Base-by-base conservation (phyloP, 2,888 invertebrate species). In the Cremastinae sp. region DNA sequence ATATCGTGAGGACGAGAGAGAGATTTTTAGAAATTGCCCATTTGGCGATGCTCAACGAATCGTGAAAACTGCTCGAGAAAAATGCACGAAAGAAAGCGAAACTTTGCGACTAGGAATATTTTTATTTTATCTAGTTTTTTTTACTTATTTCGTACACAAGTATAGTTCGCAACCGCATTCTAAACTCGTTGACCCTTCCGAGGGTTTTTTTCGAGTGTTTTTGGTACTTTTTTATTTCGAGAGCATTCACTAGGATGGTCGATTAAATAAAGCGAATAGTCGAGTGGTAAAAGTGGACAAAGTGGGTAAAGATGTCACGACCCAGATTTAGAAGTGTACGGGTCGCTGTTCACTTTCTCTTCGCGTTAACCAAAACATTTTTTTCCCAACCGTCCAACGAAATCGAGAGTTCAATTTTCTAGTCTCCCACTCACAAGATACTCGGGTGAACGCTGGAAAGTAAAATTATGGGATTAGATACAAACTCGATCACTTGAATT, bases 11-110 rank as follows among this genome's bases (percentile, higher is more conserved):
- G 22, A 66, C 16, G 37, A 80, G 35, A 16, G 84, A 81, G 86
- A 86, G 86, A 86, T 85, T 86, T 84, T 84, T 82, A 85, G 85
- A 87, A 88, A 87, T 22, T 35, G 39, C 22, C 12, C 45, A 55
- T 64, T 39, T 37, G 39, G 41, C 49, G 10, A 45, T 51, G 47
- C 20, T 56, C 59, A 66, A 37, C 79, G 82, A 81, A 81, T 81
- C 83, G 81, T 78, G 83, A 83, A 84, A 85, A 85, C 80, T 80
- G 82, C 79, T 83, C 83, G 82, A 81, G 80, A 81, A 62, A 62
- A 71, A 69, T 80, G 81, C 5, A 28, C 28, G 81, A 76, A 84
- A 83, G 86, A 86, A 87, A 87, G 86, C 84, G 86, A 87, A 83
- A 87, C 28, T 22, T 83, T 5, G 4, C 10, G 10, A 41, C 41